Percentiles rank a stretch among this genome's conserved stretches.
Conservation (phyloP, 1,140 invertebrate genomes). For the Drosophila pseudoananassae region DNA sequence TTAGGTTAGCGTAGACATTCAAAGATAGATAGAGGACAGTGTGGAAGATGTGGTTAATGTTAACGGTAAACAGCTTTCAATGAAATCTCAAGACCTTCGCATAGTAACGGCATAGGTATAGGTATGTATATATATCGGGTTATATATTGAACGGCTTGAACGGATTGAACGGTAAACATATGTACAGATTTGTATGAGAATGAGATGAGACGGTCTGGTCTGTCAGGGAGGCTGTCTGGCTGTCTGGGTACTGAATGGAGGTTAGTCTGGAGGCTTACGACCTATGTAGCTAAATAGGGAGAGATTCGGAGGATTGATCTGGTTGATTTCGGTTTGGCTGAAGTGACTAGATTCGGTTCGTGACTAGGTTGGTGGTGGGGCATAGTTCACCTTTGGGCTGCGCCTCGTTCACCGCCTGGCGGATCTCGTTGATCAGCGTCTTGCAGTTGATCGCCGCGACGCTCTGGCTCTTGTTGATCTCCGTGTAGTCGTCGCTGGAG, state of each 20-base stretch:
- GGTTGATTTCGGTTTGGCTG: conserved; percentile 12
- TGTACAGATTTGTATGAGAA: conserved; percentile 51
- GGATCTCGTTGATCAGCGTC: conserved; percentile 92
- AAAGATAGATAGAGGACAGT: conserved; percentile 31
- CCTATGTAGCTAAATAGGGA: conserved; percentile 12
- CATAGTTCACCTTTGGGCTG: conserved; percentile 89
- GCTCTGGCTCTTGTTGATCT: conserved; percentile 86
- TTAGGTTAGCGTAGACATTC: conserved; percentile 41
- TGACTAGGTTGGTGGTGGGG: not conserved
- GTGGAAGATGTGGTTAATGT: conserved; percentile 33
- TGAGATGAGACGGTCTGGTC: conserved; percentile 17
- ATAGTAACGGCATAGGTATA: conserved; percentile 23
- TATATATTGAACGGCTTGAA: conserved; percentile 26
- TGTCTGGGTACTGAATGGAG: not conserved
- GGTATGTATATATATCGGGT: conserved; percentile 38
- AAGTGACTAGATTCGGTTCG: conserved; percentile 10
- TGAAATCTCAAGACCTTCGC: conserved; percentile 44
- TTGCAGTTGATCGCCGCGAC: conserved; percentile 86
- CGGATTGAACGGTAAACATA: conserved; percentile 51
- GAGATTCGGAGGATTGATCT: conserved; percentile 37
- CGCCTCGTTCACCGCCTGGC: conserved; percentile 92
- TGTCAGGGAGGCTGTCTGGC: conserved; percentile 17
- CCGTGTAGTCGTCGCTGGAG: conserved; percentile 87
- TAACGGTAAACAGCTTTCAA: conserved; percentile 27
- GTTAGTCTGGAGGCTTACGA: conserved; percentile 13